These are phyloP conservation scores for Norana najaformis DNA, from an alignment of 2,888 invertebrate species.

Conservation along the genomic window DNA sequence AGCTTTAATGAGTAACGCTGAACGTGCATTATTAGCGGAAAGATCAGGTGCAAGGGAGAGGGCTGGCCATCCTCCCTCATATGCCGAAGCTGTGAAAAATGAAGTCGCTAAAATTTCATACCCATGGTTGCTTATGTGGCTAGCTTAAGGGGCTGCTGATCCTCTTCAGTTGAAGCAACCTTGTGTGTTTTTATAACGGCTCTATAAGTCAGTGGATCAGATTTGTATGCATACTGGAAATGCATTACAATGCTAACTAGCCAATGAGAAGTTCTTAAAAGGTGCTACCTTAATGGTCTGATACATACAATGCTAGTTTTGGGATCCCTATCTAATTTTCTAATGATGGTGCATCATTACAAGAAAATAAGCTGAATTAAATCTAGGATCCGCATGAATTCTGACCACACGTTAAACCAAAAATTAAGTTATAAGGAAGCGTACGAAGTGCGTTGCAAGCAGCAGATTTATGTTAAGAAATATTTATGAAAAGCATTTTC, in stretches of 20 bases:
- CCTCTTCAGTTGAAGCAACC: no score
- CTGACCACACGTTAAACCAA: not conserved
- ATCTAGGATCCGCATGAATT: not conserved
- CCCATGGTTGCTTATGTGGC: no score
- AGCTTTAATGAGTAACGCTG: no score
- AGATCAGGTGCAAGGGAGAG: no score
- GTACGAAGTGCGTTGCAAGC: not conserved
- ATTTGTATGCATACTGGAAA: not conserved
- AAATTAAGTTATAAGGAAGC: not conserved
- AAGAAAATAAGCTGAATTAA: not conserved
- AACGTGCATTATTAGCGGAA: no score
- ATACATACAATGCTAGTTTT: not conserved
- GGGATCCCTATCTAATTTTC: not conserved
- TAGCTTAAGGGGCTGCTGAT: no score
- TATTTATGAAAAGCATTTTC: not conserved
- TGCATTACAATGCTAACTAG: not conserved
- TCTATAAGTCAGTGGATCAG: no score
- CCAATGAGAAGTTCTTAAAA: not conserved
- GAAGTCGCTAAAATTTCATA: no score
- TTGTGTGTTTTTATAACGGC: no score
- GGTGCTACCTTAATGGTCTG: not conserved
- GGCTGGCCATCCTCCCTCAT: no score
- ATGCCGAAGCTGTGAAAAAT: no score
- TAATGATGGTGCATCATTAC: not conserved
- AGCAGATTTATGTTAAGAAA: not conserved